A percentile compares a stretch with the other conserved stretches of the same genome.
Evolutionary conservation across 2,888 invertebrate species (phyloP).

Genomic region (Torymus tubicola): DNA sequence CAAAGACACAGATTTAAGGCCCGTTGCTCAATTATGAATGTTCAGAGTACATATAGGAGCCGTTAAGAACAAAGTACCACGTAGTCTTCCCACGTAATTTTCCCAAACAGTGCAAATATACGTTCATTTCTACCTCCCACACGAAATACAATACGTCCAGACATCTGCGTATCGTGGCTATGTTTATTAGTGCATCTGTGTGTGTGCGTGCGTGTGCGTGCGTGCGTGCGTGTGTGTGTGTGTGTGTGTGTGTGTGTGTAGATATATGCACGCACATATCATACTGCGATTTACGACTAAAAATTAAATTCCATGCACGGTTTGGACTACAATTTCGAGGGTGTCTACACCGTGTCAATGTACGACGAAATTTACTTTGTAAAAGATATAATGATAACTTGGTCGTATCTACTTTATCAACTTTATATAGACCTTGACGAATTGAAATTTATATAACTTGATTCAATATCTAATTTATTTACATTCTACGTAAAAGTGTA

Average conservation of each 20-base stretch:
- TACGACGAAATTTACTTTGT: background rate
- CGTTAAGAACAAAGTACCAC: background rate
- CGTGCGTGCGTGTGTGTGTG: too few relatives aligned
- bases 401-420: too few relatives aligned
- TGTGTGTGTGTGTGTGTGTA: too few relatives aligned
- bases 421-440: too few relatives aligned
- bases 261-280: constrained; percentile 1
- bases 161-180: background rate
- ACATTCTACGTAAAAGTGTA: too few relatives aligned
- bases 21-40: too few relatives aligned
- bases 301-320: constrained; percentile 8
- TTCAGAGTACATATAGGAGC: background rate
- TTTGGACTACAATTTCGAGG: constrained; percentile 34
- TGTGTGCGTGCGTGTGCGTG: too few relatives aligned
- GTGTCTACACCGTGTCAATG: background rate
- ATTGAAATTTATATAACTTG: too few relatives aligned
- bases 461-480: too few relatives aligned
- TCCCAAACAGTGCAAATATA: background rate
- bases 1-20: too few relatives aligned
- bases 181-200: too few relatives aligned
- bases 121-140: constrained; percentile 31
- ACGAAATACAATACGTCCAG: background rate
- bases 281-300: background rate
- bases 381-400: background rate
- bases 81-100: background rate